A percentile compares a stretch with the other conserved stretches of the same genome.
Conservation (phyloP, 2,888 invertebrate species). For the Hypolimnas misippus region DNA sequence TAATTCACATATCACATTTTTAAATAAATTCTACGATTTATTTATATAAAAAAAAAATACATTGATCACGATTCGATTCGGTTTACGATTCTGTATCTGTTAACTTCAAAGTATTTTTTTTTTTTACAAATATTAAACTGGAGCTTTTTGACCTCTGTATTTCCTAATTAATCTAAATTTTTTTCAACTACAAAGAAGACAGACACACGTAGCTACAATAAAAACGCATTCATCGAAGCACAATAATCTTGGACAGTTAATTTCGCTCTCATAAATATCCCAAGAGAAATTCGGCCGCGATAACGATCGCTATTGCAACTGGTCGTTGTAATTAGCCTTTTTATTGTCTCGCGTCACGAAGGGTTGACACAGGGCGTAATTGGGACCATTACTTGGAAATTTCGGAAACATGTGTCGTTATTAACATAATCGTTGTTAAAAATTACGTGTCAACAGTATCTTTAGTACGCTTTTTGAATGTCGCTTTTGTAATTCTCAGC, state of each 20-base stretch:
- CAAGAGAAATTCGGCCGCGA: constrained; percentile 43
- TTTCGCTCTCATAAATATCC: constrained; percentile 42
- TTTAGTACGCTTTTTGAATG: constrained; percentile 24
- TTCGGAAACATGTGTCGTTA: constrained; percentile 43
- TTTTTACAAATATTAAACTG: no score
- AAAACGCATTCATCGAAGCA: neutral
- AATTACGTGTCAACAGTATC: constrained; percentile 26
- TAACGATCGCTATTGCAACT: constrained; percentile 45
- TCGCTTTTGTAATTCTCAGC: constrained; percentile 15
- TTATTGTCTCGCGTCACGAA: constrained; percentile 46
- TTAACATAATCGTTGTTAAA: constrained; percentile 43
- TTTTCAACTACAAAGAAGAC: neutral
- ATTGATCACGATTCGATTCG: no score
- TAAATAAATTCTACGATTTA: no score
- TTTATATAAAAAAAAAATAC: no score
- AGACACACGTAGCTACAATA: neutral
- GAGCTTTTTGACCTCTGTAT: no score
- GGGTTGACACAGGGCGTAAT: constrained; percentile 40
- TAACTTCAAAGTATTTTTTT: no score
- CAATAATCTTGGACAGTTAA: constrained; percentile 28
- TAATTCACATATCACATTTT: no score
- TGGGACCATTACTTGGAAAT: constrained; percentile 38
- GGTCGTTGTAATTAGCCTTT: constrained; percentile 47
- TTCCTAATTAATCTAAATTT: no score
- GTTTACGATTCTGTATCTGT: no score